Conservation (phyloP, 2,797 vertebrate genomes). For the Pampus argenteus region DNA sequence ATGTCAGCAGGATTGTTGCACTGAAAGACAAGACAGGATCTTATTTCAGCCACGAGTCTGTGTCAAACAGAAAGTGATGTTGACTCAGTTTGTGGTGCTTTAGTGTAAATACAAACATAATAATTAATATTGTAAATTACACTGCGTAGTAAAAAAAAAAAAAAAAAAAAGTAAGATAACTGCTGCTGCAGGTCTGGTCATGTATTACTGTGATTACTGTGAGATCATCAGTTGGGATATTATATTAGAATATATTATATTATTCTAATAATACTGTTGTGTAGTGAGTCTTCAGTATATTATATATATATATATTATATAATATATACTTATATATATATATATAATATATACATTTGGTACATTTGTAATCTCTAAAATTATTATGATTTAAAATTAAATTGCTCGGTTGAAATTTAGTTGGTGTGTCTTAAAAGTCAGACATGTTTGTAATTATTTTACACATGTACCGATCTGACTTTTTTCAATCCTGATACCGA, state of each 20-base stretch:
- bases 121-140: no score
- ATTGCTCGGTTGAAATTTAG: no score
- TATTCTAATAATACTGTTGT: not conserved
- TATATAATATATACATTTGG: no score
- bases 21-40: no score
- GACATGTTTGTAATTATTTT: not conserved
- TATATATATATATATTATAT: not conserved
- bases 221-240: not conserved
- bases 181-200: not conserved
- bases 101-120: not conserved
- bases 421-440: not conserved
- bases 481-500: no score
- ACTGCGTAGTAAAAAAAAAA: no score
- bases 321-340: no score
- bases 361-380: not conserved
- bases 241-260: no score
- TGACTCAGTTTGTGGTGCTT: not conserved
- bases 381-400: no score
- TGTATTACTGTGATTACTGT: not conserved
- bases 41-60: not conserved
- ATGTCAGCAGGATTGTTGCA: not conserved
- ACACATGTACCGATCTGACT: no score
- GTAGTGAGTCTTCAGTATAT: not conserved
- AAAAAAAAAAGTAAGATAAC: no score
- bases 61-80: not conserved